A percentile compares a stretch with the other conserved stretches of the same genome.
These are phyloP conservation scores for Myotis planiceps DNA, from an alignment of 2,797 vertebrate species.

Conservation along the genomic window DNA sequence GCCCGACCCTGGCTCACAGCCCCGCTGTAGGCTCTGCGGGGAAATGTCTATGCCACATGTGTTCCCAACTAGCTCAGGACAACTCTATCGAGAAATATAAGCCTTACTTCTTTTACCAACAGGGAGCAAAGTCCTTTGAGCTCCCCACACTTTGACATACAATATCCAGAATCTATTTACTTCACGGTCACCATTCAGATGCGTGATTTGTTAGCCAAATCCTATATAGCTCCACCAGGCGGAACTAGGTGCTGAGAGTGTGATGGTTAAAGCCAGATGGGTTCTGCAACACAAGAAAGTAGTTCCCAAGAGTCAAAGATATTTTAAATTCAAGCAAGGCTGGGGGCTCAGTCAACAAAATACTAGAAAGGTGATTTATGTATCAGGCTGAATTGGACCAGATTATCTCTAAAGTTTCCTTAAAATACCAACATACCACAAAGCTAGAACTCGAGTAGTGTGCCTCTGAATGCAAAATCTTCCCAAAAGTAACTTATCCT, in stretches of 20 bases:
- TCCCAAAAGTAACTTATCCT: slow-evolving; percentile 25
- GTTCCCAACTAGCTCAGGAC: neutral
- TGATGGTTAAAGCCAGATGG: neutral
- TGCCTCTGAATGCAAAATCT: neutral
- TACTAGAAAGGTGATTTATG: slow-evolving; percentile 42
- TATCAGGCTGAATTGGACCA: neutral
- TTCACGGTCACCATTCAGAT: neutral
- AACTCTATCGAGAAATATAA: neutral
- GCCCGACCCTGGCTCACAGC: neutral
- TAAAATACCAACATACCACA: slow-evolving; percentile 15
- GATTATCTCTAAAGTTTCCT: slow-evolving; percentile 38
- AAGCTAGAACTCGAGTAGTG: neutral
- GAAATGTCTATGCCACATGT: neutral
- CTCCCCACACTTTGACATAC: neutral
- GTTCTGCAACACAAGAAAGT: neutral
- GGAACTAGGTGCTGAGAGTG: neutral
- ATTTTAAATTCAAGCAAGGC: slow-evolving; percentile 44
- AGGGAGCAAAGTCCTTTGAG: neutral
- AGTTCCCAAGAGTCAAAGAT: slow-evolving; percentile 16
- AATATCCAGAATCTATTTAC: neutral
- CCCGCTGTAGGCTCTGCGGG: neutral
- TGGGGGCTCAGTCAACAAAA: slow-evolving; percentile 24
- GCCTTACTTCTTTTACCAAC: neutral
- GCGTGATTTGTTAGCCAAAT: neutral
- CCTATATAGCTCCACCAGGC: neutral